Evolutionary conservation across 30 jellyfish, hydroid and myxozoan genomes (phyloP).

Genomic region (Aurelia coerulea): DNA sequence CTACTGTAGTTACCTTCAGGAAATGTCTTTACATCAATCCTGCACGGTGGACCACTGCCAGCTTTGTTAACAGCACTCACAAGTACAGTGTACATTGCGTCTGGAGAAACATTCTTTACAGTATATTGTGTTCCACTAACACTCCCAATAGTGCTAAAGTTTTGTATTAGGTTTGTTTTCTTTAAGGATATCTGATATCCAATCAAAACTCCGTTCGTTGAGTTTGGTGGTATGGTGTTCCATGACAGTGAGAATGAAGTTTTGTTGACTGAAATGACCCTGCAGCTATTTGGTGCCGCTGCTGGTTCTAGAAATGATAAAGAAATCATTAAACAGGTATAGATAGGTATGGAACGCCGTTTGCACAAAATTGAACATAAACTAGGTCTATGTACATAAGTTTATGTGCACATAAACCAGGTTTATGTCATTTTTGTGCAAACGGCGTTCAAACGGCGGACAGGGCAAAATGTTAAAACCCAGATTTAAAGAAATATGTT

Average conservation of each 20-base stretch:
- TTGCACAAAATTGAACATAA: no score
- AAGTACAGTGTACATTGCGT: neutral
- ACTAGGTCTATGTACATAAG: no score
- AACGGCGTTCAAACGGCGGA: neutral
- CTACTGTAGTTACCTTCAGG: neutral
- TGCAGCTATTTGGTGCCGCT: conserved; percentile 31
- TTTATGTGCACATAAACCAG: no score
- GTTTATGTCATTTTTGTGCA: no score
- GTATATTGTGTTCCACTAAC: neutral
- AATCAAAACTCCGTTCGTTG: conserved; percentile 7
- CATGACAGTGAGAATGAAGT: conserved; percentile 18
- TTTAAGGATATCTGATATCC: conserved; percentile 20
- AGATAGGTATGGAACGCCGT: neutral
- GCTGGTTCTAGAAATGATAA: conserved; percentile 1
- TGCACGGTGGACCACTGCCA: conserved; percentile 43
- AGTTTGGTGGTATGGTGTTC: neutral
- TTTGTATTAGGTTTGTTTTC: neutral
- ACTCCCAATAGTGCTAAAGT: neutral
- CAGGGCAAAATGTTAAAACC: neutral
- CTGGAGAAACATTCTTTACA: neutral
- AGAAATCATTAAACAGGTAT: neutral
- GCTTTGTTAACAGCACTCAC: conserved; percentile 22
- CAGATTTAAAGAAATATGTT: no score
- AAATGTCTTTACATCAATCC: neutral
- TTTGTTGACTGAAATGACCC: neutral